phyloP scores from a whole-genome alignment of 2,113 vertebrate genomes.

The Erythrocercus mccallii region DNA sequence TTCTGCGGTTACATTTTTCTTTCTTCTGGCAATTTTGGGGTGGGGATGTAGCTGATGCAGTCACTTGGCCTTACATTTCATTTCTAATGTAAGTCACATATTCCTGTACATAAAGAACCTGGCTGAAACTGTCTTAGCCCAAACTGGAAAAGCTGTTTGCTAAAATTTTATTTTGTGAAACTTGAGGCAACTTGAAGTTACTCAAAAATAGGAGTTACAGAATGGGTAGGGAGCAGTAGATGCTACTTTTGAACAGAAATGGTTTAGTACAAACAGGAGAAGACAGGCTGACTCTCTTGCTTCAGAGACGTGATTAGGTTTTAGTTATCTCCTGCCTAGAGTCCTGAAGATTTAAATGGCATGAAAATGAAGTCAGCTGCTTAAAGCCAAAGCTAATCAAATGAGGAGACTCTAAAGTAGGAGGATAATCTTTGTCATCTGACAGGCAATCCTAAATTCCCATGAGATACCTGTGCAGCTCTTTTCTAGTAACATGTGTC shows the following conservation, averaged over 20 bases:
- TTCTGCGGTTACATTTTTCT: slow-evolving; percentile 48
- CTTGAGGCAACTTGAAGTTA: not conserved
- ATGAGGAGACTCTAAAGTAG: slow-evolving; percentile 1
- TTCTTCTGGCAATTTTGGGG: slow-evolving; percentile 52
- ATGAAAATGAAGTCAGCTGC: slow-evolving; percentile 10
- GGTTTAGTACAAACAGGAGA: not conserved
- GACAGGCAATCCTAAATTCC: not conserved
- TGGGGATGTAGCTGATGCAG: slow-evolving; percentile 34
- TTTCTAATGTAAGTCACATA: not conserved
- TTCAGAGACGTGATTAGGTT: not conserved
- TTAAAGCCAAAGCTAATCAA: slow-evolving; percentile 30
- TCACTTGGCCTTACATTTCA: not conserved
- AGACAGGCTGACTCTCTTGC: not conserved
- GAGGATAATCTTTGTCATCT: slow-evolving; percentile 16
- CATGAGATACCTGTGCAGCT: not conserved
- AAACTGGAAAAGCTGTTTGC: not conserved
- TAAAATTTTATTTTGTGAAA: not conserved
- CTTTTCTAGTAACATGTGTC: not conserved
- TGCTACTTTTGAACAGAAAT: not conserved
- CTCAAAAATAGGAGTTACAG: not conserved
- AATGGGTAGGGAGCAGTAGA: not conserved
- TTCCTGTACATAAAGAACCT: not conserved
- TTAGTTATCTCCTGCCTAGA: not conserved
- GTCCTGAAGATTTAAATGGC: not conserved
- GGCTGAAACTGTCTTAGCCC: not conserved